phyloP scores from a whole-genome alignment of 2,797 vertebrate species.

The Catharus ustulatus region DNA sequence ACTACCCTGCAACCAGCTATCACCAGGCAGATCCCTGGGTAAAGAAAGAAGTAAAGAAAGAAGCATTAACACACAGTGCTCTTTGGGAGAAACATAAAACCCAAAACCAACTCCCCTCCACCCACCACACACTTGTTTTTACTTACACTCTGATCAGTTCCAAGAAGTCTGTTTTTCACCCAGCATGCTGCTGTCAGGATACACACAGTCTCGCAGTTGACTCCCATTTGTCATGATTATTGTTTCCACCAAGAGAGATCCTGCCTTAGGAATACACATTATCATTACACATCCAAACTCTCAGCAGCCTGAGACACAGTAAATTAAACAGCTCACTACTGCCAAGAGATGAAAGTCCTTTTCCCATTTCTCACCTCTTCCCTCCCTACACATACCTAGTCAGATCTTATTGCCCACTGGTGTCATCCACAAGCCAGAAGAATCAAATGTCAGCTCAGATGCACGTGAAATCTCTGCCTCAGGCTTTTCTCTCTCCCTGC shows the following conservation, averaged over 20 bases:
- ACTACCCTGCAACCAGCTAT: not conserved
- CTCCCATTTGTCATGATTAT: constrained; percentile 56
- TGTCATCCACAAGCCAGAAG: not conserved
- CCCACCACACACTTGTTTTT: constrained; percentile 34
- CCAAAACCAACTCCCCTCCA: not conserved
- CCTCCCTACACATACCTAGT: not conserved
- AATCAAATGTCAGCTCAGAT: not conserved
- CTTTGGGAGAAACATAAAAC: not conserved
- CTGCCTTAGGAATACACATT: not conserved
- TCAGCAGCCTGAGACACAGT: not conserved
- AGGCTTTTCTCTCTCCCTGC: not conserved
- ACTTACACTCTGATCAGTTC: constrained; percentile 61
- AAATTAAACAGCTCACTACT: not conserved
- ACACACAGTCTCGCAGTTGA: constrained; percentile 60
- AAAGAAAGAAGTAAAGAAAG: not conserved
- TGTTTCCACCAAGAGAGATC: constrained; percentile 29
- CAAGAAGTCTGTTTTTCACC: constrained; percentile 65
- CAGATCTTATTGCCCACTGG: not conserved
- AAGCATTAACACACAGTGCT: not conserved
- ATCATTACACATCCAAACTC: not conserved
- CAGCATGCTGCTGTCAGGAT: constrained; percentile 63
- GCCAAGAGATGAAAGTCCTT: not conserved
- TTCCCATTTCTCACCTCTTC: not conserved
- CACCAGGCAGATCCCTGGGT: not conserved
- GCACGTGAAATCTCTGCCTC: not conserved